Percentiles rank a stretch among this genome's conserved stretches.
phyloP scores from a whole-genome alignment of 2,888 invertebrate species.

The Brassicogethes aeneus region DNA sequence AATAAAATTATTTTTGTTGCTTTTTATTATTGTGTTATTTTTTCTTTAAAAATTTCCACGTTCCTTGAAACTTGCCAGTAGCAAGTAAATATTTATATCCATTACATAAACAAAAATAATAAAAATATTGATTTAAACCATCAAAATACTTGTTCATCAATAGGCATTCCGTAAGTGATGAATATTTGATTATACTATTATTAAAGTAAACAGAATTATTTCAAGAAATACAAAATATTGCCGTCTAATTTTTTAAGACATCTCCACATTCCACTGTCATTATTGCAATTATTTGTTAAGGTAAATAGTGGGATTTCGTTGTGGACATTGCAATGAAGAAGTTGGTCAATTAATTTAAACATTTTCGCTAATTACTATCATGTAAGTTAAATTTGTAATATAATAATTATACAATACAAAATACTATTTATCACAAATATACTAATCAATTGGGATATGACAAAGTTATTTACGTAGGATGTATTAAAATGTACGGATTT shows the following conservation, averaged over 20 bases:
- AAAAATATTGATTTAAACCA: not conserved
- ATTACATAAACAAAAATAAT: not conserved
- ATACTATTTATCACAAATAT: no score
- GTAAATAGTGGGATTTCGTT: no score
- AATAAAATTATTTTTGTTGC: no score
- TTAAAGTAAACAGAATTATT: not conserved
- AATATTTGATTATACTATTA: not conserved
- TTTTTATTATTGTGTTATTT: no score
- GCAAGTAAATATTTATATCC: no score
- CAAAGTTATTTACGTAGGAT: no score
- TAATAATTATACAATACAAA: no score
- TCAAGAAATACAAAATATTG: not conserved
- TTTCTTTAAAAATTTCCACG: no score
- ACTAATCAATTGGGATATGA: no score
- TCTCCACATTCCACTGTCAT: not conserved
- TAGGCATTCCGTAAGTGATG: not conserved
- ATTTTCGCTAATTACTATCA: not conserved
- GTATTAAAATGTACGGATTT: no score
- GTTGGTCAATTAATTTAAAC: not conserved
- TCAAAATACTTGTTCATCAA: not conserved
- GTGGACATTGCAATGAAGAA: no score
- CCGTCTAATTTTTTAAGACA: not conserved
- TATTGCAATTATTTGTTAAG: not conserved
- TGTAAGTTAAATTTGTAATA: not conserved
- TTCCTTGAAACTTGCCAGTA: no score